These are phyloP conservation scores for Alectoris magna DNA, from an alignment of 2,797 vertebrate species.

Conservation along the genomic window DNA sequence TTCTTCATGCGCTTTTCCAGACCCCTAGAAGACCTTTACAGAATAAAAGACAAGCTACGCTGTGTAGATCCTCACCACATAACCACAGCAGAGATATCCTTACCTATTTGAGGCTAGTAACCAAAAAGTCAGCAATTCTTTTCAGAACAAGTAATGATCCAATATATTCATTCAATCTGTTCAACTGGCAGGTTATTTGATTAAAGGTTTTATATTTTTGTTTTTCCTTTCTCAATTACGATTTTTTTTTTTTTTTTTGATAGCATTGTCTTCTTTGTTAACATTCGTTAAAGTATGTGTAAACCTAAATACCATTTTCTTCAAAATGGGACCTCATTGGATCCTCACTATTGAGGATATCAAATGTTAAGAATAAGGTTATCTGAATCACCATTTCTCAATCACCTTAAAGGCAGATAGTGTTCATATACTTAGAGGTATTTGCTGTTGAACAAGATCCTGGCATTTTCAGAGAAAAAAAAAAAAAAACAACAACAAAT, in stretches of 20 bases:
- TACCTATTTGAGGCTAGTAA: not conserved
- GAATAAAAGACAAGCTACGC: not conserved
- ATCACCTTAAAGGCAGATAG: not conserved
- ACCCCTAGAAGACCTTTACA: not conserved
- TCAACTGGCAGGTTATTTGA: not conserved
- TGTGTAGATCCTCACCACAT: not conserved
- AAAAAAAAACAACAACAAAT: not conserved
- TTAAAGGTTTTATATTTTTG: not conserved
- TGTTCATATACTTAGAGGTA: not conserved
- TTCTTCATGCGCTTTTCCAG: not conserved
- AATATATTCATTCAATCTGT: not conserved
- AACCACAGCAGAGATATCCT: not conserved
- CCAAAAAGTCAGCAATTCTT: not conserved
- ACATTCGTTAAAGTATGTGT: not conserved
- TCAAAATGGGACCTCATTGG: not conserved
- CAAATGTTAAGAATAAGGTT: not conserved
- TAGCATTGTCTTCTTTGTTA: not conserved
- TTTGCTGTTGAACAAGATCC: not conserved
- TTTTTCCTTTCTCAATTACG: not conserved
- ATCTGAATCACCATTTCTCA: not conserved
- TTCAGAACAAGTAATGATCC: not conserved
- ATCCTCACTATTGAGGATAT: not conserved
- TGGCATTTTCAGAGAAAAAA: not conserved
- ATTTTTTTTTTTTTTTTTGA: not conserved
- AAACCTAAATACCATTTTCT: not conserved